Percentiles rank a stretch among this genome's conserved stretches.
These are phyloP conservation scores for Scartelaos histophorus DNA, from an alignment of 2,113 vertebrate genomes.

Conservation along the genomic window DNA sequence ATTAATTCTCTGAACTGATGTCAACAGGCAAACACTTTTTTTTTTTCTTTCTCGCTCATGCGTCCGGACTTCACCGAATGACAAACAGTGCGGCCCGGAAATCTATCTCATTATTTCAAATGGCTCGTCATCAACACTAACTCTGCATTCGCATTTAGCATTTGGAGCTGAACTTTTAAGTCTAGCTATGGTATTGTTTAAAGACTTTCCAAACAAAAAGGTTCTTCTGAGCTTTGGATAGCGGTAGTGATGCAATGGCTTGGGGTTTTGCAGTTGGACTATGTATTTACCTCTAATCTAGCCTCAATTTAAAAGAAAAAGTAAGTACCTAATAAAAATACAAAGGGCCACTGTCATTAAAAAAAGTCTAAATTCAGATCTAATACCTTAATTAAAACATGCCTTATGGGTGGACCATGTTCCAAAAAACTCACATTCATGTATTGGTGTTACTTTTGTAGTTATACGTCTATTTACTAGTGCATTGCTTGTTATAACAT, in stretches of 20 bases:
- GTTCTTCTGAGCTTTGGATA: neutral
- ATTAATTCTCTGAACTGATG: constrained; percentile 75
- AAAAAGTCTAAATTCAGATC: too few species aligned
- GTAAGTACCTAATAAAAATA: neutral
- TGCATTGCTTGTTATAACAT: too few species aligned
- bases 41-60: constrained; percentile 40
- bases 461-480: too few species aligned
- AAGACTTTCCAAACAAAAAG: neutral
- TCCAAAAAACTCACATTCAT: too few species aligned
- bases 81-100: constrained; percentile 61
- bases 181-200: neutral
- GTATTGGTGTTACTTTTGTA: too few species aligned
- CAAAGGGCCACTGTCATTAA: neutral
- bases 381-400: too few species aligned
- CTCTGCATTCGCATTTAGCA: neutral
- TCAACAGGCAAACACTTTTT: constrained; percentile 61
- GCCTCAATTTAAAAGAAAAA: neutral
- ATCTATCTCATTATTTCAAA: constrained; percentile 50
- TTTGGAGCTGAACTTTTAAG: constrained; percentile 4
- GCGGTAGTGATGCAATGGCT: neutral
- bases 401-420: too few species aligned
- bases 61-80: constrained; percentile 52
- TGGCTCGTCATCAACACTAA: constrained; percentile 17
- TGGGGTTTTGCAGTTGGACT: neutral
- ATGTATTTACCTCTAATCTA: neutral